Conservation (phyloP, 2,113 vertebrate species). For the Rhegmatorhina hoffmannsi region DNA sequence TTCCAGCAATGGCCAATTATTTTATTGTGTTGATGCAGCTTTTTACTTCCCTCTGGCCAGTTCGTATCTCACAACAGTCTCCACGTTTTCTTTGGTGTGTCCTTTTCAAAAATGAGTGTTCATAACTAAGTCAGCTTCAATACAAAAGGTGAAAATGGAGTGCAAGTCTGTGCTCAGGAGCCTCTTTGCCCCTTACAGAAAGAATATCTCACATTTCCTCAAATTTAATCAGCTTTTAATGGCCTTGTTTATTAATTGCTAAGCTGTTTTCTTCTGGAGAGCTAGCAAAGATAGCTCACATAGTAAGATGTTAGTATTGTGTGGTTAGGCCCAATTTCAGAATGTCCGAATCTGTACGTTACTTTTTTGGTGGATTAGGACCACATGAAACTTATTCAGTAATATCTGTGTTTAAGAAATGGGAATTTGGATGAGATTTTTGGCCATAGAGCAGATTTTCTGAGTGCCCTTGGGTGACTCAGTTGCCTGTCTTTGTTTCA, state of each 20-base stretch:
- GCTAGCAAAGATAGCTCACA: background rate
- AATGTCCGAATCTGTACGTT: background rate
- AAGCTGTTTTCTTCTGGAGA: background rate
- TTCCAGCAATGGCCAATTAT: background rate
- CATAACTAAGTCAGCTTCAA: slow-evolving; percentile 3
- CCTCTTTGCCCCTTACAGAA: slow-evolving; percentile 3
- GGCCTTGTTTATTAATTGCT: background rate
- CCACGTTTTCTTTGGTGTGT: background rate
- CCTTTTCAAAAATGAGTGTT: slow-evolving; percentile 17
- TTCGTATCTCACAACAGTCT: background rate
- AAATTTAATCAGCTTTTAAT: background rate
- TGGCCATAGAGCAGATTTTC: background rate
- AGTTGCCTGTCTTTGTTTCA: slow-evolving; percentile 15
- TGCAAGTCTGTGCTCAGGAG: background rate
- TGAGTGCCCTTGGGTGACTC: slow-evolving; percentile 29
- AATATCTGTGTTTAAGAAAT: background rate
- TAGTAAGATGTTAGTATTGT: background rate
- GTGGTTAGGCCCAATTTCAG: background rate
- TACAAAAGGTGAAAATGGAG: background rate
- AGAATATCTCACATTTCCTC: background rate
- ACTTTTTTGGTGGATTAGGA: background rate
- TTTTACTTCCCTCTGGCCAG: background rate
- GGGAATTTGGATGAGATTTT: background rate
- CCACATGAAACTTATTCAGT: background rate
- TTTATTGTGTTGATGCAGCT: background rate